Percentiles rank a stretch among this genome's conserved stretches.
Evolutionary conservation across 2,888 invertebrate genomes (phyloP).

Genomic region (Clostera curtula): DNA sequence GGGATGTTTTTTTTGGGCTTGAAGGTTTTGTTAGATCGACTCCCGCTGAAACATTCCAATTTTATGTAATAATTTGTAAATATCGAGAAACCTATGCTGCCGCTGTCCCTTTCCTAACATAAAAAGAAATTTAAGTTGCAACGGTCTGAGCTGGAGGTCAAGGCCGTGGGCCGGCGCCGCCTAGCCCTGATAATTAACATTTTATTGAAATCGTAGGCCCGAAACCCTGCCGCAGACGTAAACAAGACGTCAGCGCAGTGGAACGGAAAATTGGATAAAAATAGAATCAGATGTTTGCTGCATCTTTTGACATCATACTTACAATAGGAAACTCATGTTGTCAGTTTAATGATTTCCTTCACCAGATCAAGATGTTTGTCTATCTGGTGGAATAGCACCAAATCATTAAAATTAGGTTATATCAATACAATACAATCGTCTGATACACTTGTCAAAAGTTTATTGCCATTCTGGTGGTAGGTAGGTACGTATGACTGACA

Average conservation of each 20-base stretch:
- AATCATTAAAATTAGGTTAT: conserved; percentile 47
- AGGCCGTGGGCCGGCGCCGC: neutral
- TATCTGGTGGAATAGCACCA: conserved; percentile 38
- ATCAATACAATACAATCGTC: conserved; percentile 17
- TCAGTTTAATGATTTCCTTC: conserved; percentile 21
- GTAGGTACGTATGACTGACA: too few relatives aligned
- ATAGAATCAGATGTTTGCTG: conserved; percentile 36
- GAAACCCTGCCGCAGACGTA: conserved; percentile 36
- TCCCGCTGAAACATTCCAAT: conserved; percentile 77
- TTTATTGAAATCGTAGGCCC: conserved; percentile 20
- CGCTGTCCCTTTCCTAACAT: too few relatives aligned
- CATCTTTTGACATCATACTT: conserved; percentile 51
- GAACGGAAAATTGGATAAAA: conserved; percentile 51
- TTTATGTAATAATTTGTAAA: neutral
- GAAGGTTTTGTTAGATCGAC: conserved; percentile 96
- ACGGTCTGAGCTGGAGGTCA: too few relatives aligned
- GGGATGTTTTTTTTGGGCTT: conserved; percentile 99
- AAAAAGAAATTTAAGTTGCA: too few relatives aligned
- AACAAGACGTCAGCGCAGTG: conserved; percentile 49
- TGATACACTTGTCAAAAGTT: conserved; percentile 32
- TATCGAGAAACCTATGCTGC: too few relatives aligned
- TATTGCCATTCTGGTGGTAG: conserved; percentile 14
- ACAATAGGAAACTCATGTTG: conserved; percentile 80
- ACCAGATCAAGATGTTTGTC: conserved; percentile 22
- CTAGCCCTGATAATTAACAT: conserved; percentile 4